Conservation (phyloP, 2,888 invertebrate genomes). For the Pinctada fucata region DNA sequence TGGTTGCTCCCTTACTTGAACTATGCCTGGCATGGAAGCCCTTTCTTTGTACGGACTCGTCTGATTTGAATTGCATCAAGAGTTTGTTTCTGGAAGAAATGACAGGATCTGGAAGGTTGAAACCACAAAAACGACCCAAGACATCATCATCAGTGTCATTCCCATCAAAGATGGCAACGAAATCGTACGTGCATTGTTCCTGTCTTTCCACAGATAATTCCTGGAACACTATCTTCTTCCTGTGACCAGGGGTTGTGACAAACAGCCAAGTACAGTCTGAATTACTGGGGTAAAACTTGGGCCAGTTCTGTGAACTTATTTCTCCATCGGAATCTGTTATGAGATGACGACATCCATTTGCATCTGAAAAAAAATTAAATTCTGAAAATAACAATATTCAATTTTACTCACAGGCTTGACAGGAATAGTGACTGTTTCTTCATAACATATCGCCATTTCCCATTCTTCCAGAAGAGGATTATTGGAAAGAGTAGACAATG, state of each 20-base stretch:
- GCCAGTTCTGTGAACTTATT: conserved; percentile 93
- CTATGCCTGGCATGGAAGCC: conserved; percentile 94
- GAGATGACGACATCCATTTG: conserved; percentile 95
- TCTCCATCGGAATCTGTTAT: conserved; percentile 90
- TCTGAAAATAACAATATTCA: no score
- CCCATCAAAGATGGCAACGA: conserved; percentile 93
- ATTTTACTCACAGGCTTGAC: no score
- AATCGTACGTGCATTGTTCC: conserved; percentile 97
- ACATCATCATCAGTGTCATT: conserved; percentile 89
- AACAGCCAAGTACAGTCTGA: conserved; percentile 99
- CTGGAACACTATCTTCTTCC: conserved; percentile 93
- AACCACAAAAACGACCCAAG: conserved; percentile 94
- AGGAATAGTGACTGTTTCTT: no score
- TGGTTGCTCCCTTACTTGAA: no score
- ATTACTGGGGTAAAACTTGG: conserved; percentile 89
- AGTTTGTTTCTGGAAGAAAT: conserved; percentile 76
- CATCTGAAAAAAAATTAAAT: conserved; percentile 8
- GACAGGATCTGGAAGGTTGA: conserved; percentile 82
- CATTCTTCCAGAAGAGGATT: no score
- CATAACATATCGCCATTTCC: no score
- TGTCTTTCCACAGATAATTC: conserved; percentile 97
- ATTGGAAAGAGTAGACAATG: no score
- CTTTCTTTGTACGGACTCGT: conserved; percentile 93
- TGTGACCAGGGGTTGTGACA: conserved; percentile 95
- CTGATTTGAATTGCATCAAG: conserved; percentile 93